These are phyloP conservation scores for Auanema freiburgensis DNA, from an alignment of 2,888 invertebrate genomes.

Conservation along the genomic window DNA sequence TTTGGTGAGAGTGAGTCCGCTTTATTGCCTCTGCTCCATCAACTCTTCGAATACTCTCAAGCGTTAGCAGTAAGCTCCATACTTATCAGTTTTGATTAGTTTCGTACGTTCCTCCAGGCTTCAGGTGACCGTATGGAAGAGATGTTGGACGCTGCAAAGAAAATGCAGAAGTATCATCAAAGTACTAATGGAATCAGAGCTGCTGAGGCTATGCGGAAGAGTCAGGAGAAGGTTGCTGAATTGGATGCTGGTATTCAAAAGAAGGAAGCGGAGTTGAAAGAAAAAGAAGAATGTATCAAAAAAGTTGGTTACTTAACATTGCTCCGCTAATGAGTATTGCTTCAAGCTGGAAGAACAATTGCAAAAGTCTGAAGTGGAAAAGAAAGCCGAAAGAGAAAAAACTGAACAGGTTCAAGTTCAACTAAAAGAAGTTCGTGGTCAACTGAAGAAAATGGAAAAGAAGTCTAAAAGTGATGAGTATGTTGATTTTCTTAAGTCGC, in stretches of 20 bases:
- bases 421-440: slow-evolving; percentile 32
- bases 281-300: slow-evolving; percentile 19
- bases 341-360: slow-evolving; percentile 16
- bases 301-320: slow-evolving; percentile 8
- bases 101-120: neutral
- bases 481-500: neutral
- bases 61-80: slow-evolving; percentile 4
- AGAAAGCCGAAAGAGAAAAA: slow-evolving; percentile 22
- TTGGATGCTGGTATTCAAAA: slow-evolving; percentile 21
- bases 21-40: slow-evolving; percentile 1
- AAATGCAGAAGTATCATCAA: slow-evolving; percentile 2
- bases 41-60: slow-evolving; percentile 19
- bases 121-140: slow-evolving; percentile 6
- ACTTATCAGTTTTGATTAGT: neutral
- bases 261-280: slow-evolving; percentile 15
- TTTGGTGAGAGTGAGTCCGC: neutral
- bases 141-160: slow-evolving; percentile 10
- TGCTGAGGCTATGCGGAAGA: slow-evolving; percentile 9
- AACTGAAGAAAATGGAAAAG: slow-evolving; percentile 43
- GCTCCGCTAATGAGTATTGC: neutral
- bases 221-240: slow-evolving; percentile 17
- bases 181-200: neutral
- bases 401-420: slow-evolving; percentile 22
- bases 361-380: slow-evolving; percentile 8
- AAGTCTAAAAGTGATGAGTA: slow-evolving; percentile 42